A percentile compares a stretch with the other conserved stretches of the same genome.
Evolutionary conservation across 1,140 invertebrate genomes (phyloP).

Genomic region (Homarus americanus): DNA sequence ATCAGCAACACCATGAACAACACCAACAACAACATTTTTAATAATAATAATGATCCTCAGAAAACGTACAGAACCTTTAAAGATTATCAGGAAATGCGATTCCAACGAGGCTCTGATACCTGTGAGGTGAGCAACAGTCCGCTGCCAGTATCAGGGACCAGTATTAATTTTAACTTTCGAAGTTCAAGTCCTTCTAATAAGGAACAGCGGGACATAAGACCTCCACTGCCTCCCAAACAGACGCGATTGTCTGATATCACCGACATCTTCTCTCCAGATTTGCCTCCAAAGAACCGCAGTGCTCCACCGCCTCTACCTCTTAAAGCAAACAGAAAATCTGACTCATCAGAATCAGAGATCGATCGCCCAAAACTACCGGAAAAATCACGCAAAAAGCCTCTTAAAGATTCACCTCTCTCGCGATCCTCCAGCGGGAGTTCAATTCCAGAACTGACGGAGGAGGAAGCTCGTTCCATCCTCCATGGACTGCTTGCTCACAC

Average conservation of each 20-base stretch:
- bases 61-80: conserved; percentile 64
- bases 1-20: conserved; percentile 23
- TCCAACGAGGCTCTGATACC: conserved; percentile 24
- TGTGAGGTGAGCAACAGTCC: conserved; percentile 40
- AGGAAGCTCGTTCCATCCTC: conserved; percentile 59
- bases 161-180: conserved; percentile 60
- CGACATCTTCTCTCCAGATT: background rate
- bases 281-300: conserved; percentile 37
- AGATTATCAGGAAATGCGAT: conserved; percentile 63
- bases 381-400: conserved; percentile 46
- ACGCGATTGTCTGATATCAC: background rate
- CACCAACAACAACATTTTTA: conserved; percentile 19
- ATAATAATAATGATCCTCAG: conserved; percentile 17
- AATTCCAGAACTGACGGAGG: conserved; percentile 65
- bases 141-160: conserved; percentile 60
- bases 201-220: conserved; percentile 47
- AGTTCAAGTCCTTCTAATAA: conserved; percentile 42
- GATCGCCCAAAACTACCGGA: conserved; percentile 55
- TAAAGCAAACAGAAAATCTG: conserved; percentile 29
- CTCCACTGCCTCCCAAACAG: conserved; percentile 59
- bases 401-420: conserved; percentile 20
- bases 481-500: conserved; percentile 58
- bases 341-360: conserved; percentile 25
- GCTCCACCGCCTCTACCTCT: conserved; percentile 55
- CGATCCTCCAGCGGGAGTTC: conserved; percentile 59